Base-by-base conservation (phyloP, 2,888 invertebrate species). In the Drosophila pegasa region DNA sequence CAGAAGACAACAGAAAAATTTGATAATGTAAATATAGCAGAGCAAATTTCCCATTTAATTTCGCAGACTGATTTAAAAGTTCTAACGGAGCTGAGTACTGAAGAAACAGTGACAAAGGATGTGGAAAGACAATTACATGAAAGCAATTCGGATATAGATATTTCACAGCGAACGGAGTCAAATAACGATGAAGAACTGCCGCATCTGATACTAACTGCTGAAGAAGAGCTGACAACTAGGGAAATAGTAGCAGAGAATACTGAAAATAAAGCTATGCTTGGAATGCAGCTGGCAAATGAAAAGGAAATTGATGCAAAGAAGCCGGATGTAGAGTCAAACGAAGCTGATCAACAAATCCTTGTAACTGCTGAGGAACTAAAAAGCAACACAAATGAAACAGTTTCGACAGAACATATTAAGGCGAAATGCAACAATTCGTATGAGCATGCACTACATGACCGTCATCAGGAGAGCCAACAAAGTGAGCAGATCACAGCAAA, bases 161-260 rank as follows among this genome's bases (percentile, higher is more conserved):
- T 12, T 10, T 20, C 52, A 7, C 14, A 3, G 29, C 20, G 22
- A 14, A 16, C 35, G 10, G 16, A 45, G 14, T 10, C n/a, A 12
- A 2, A 2, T 9, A 3, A 31, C 6, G 22, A 38, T 1, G n/a
- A 58, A n/a, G 16, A 25, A 22, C 65, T 75, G 31, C 48, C 48
- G 1, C 35, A 29, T 0, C 8, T 38, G 8, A 31, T 48, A 41
- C 38, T 29, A 45, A 10, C 52, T 1, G 14, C 9, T 29, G 22
- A 40, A 9, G 14, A 38, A 12, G 35, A 38, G 20, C 9, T n/a
- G 12, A 14, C 33, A 43, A 51, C 3, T 12, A 14, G 14, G 3
- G 16, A 56, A 14, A 9, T 14, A 14, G 18, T 9, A 16, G 18
- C 43, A 33, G 6, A 22, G 12, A 12, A 18, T 4, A 31, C 31